Conservation (phyloP, 2,888 invertebrate genomes). For the Cheilosia vulpina region DNA sequence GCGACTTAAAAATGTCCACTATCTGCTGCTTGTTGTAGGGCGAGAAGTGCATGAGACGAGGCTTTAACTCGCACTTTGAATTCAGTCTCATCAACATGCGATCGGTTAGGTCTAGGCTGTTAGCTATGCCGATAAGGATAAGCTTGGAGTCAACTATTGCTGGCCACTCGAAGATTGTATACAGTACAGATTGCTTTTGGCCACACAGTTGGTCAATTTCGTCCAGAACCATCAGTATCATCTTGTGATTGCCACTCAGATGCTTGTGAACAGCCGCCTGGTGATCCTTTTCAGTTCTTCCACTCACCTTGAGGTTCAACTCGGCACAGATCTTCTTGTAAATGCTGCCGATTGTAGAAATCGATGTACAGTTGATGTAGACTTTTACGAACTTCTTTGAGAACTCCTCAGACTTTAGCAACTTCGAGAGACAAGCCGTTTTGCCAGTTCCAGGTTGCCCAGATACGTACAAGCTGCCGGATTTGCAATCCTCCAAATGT, state of each 20-base stretch:
- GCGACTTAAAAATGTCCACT: conserved; percentile 91
- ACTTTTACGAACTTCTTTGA: conserved; percentile 85
- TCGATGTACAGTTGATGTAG: conserved; percentile 93
- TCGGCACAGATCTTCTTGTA: conserved; percentile 91
- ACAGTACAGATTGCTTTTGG: conserved; percentile 91
- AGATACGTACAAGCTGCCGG: conserved; percentile 95
- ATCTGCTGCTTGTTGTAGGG: conserved; percentile 97
- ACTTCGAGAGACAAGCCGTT: conserved; percentile 92
- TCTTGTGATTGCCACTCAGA: conserved; percentile 87
- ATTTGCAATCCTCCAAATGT: conserved; percentile 87
- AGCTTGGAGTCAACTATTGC: conserved; percentile 87
- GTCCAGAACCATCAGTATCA: conserved; percentile 93
- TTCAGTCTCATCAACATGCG: conserved; percentile 94
- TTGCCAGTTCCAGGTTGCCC: conserved; percentile 98
- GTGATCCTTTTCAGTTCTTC: conserved; percentile 88
- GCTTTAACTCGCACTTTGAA: conserved; percentile 89
- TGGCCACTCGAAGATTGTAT: conserved; percentile 97
- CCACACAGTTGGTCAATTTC: conserved; percentile 97
- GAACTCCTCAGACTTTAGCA: conserved; percentile 87
- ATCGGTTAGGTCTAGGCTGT: conserved; percentile 97
- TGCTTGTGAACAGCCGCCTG: conserved; percentile 88
- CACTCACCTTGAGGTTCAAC: conserved; percentile 85
- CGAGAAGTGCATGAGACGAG: conserved; percentile 93
- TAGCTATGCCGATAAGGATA: conserved; percentile 95
- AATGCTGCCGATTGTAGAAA: conserved; percentile 92